Evolutionary conservation across 2,113 vertebrate species (phyloP).

Genomic region (Eira barbara): DNA sequence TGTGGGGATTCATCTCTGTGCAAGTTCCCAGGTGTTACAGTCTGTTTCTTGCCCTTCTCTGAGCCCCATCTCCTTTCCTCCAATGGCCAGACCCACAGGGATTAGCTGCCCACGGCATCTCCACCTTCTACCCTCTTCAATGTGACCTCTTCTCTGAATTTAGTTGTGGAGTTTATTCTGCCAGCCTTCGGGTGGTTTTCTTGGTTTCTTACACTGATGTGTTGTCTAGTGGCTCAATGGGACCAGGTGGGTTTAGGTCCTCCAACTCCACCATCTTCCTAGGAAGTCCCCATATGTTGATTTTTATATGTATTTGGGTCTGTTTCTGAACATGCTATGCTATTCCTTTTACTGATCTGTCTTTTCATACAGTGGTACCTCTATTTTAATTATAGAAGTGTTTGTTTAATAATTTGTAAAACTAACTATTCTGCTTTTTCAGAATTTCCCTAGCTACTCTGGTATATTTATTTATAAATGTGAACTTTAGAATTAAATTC

Average conservation of each 20-base stretch:
- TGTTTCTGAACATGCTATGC: neutral
- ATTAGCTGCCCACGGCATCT: neutral
- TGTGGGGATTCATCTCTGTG: neutral
- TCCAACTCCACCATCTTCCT: neutral
- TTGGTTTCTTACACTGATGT: neutral
- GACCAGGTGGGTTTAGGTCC: neutral
- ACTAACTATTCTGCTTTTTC: neutral
- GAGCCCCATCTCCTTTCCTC: neutral
- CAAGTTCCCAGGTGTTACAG: neutral
- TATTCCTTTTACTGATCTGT: neutral
- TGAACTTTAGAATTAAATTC: conserved; percentile 8
- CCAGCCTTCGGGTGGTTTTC: neutral
- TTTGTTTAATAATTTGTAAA: neutral
- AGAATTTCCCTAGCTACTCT: neutral
- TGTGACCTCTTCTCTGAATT: neutral
- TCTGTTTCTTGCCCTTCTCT: neutral
- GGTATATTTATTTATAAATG: neutral
- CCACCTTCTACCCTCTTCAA: neutral
- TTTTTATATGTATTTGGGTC: neutral
- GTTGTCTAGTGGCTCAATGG: neutral
- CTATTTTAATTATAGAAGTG: neutral
- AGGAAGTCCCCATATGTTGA: neutral
- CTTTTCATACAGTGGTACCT: neutral
- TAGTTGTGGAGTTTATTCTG: neutral
- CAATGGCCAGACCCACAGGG: neutral